Percentiles rank a stretch among this genome's conserved stretches.
These are phyloP conservation scores for Rutpela maculata DNA, from an alignment of 2,888 invertebrate genomes.

Conservation along the genomic window DNA sequence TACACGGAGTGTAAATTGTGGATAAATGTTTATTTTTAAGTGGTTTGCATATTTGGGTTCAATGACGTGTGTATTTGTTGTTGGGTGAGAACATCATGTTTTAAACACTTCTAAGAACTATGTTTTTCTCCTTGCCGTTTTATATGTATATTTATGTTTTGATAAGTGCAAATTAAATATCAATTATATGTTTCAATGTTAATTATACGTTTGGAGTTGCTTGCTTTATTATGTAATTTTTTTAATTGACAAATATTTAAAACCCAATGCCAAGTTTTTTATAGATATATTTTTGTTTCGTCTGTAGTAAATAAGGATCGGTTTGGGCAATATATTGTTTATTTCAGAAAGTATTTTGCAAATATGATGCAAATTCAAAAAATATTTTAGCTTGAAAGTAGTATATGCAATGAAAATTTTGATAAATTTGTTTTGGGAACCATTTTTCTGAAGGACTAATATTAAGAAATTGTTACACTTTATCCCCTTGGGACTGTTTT, in stretches of 20 bases:
- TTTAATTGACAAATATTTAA: background rate
- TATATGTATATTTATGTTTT: background rate
- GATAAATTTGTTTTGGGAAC: too few species aligned
- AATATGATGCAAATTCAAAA: too few species aligned
- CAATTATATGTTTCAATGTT: background rate
- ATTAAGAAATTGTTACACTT: too few species aligned
- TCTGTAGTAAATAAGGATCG: background rate
- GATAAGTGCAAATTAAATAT: constrained; percentile 2
- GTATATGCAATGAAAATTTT: too few species aligned
- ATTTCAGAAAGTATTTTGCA: too few species aligned
- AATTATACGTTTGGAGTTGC: background rate
- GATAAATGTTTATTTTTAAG: constrained; percentile 3
- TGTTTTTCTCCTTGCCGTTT: background rate
- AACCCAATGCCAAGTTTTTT: constrained; percentile 6
- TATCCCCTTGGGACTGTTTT: too few species aligned
- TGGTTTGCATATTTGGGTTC: background rate
- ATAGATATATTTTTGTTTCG: background rate
- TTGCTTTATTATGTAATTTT: constrained; percentile 1
- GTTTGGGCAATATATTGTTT: background rate
- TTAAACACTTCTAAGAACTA: background rate
- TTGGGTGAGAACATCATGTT: background rate
- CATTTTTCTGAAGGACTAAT: too few species aligned
- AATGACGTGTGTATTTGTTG: background rate
- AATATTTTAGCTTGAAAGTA: too few species aligned
- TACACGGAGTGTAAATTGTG: background rate